A percentile compares a stretch with the other conserved stretches of the same genome.
Conservation (phyloP, 2,113 vertebrate species). For the Heterocephalus glaber region DNA sequence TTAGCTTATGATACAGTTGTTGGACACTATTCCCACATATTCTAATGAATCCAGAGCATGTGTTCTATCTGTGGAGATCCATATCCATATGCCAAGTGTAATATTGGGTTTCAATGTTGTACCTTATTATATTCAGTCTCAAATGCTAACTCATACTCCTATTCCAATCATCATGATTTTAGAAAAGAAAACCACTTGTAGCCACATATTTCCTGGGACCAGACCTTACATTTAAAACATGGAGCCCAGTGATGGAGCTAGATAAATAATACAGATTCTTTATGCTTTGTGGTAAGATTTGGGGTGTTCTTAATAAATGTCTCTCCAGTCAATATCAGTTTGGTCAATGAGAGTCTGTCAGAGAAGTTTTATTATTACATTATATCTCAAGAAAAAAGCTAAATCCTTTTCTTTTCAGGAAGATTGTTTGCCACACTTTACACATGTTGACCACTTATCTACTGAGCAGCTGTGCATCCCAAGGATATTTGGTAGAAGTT, state of each 20-base stretch:
- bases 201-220: constrained; percentile 3
- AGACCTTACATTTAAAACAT: not conserved
- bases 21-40: not conserved
- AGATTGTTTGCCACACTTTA: not conserved
- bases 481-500: not conserved
- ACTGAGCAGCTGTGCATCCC: not conserved
- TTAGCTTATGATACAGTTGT: not conserved
- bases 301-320: not conserved
- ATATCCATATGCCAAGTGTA: not conserved
- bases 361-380: not conserved
- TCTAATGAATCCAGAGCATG: not conserved
- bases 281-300: not conserved
- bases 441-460: not conserved
- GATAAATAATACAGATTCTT: not conserved
- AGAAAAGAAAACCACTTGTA: not conserved
- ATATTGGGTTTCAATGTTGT: not conserved
- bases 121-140: not conserved
- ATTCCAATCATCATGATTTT: not conserved
- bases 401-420: not conserved
- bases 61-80: not conserved
- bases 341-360: not conserved
- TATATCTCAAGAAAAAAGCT: not conserved
- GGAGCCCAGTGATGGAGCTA: not conserved
- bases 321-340: not conserved
- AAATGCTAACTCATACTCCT: not conserved